These are phyloP conservation scores for Dysidea cf. avara DNA, from an alignment of 37 sponge, comb jelly and placozoan genomes.

Conservation along the genomic window DNA sequence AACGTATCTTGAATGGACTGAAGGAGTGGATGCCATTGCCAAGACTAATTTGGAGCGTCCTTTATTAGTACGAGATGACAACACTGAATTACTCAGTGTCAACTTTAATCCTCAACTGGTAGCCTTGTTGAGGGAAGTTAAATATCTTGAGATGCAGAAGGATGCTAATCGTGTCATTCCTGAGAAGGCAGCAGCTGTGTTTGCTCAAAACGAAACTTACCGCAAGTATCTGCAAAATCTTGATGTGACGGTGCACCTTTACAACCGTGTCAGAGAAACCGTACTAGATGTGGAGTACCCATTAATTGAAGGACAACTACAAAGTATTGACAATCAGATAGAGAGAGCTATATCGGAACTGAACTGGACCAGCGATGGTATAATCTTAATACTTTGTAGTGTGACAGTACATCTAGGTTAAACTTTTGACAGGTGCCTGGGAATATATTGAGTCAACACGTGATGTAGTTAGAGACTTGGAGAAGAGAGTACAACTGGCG, in stretches of 20 bases:
- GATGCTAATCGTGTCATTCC: slow-evolving; percentile 78
- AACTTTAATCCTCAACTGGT: slow-evolving; percentile 98
- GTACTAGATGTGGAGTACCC: slow-evolving; percentile 97
- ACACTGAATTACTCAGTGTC: slow-evolving; percentile 64
- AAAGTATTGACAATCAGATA: slow-evolving; percentile 77
- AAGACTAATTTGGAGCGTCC: slow-evolving; percentile 87
- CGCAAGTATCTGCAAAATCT: slow-evolving; percentile 89
- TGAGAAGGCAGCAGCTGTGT: slow-evolving; percentile 75
- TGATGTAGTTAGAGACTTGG: slow-evolving; percentile 81
- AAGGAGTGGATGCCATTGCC: slow-evolving; percentile 77
- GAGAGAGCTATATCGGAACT: slow-evolving; percentile 78
- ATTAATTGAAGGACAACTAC: slow-evolving; percentile 85
- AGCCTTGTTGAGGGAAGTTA: slow-evolving; percentile 90
- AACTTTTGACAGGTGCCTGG: slow-evolving; percentile 79
- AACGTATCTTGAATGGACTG: slow-evolving; percentile 82
- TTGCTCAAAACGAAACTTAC: slow-evolving; percentile 75
- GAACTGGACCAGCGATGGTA: slow-evolving; percentile 95
- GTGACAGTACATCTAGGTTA: not conserved
- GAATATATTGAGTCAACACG: slow-evolving; percentile 94
- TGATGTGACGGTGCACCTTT: slow-evolving; percentile 85
- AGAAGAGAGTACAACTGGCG: slow-evolving; percentile 75
- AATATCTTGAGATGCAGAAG: slow-evolving; percentile 83
- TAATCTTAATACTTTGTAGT: not conserved
- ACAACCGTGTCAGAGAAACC: slow-evolving; percentile 89
- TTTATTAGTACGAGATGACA: slow-evolving; percentile 70